A percentile compares a stretch with the other conserved stretches of the same genome.
Conservation (phyloP, 2,888 invertebrate genomes). For the Oscheius onirici region DNA sequence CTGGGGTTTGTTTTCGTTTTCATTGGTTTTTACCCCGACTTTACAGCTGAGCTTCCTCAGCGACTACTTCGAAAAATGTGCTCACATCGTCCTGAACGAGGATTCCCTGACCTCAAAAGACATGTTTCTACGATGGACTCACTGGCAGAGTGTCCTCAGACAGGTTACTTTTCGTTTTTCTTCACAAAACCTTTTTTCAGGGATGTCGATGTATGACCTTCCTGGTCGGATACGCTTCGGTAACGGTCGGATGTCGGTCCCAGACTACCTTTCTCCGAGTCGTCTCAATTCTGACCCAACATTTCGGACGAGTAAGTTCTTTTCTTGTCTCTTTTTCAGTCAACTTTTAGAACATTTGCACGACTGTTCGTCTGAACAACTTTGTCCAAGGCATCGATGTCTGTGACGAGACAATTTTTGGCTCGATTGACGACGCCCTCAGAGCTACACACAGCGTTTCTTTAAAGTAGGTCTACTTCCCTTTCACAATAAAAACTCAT, state of each 20-base stretch:
- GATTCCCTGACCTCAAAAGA: neutral
- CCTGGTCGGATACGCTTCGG: neutral
- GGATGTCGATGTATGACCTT: slow-evolving; percentile 7
- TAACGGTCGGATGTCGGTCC: neutral
- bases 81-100: neutral
- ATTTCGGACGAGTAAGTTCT: slow-evolving; percentile 14
- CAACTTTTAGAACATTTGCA: slow-evolving; percentile 19
- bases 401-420: slow-evolving; percentile 14
- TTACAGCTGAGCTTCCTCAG: slow-evolving; percentile 22
- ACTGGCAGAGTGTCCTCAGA: slow-evolving; percentile 25
- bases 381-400: neutral
- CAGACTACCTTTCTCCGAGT: neutral
- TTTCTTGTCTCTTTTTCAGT: neutral
- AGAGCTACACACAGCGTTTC: slow-evolving; percentile 10
- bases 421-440: slow-evolving; percentile 17
- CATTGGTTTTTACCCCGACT: neutral
- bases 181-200: neutral
- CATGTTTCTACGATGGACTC: slow-evolving; percentile 14
- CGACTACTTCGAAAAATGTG: slow-evolving; percentile 21
- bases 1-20: slow-evolving; percentile 17
- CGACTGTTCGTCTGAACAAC: slow-evolving; percentile 7
- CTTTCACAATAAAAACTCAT: neutral
- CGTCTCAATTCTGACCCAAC: slow-evolving; percentile 8
- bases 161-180: slow-evolving; percentile 1
- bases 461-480: slow-evolving; percentile 5